These are phyloP conservation scores for Anguilla pacifica DNA, from an alignment of 2,797 vertebrate species.

Conservation along the genomic window DNA sequence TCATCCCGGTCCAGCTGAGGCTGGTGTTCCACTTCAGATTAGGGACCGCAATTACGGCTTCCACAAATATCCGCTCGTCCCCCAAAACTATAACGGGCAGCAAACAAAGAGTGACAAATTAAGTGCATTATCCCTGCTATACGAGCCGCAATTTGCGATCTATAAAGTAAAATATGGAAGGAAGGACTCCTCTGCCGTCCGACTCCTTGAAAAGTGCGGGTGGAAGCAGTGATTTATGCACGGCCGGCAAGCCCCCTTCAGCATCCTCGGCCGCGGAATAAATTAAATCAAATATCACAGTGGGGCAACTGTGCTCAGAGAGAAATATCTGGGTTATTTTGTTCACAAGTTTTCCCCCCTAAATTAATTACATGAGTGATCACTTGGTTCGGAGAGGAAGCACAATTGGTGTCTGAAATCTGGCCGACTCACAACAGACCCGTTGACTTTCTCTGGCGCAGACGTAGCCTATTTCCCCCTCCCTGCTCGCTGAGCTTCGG, in stretches of 20 bases:
- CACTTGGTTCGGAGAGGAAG: slow-evolving; percentile 70
- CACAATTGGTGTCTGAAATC: slow-evolving; percentile 56
- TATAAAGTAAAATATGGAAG: slow-evolving; percentile 35
- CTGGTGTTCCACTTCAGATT: not conserved
- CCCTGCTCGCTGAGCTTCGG: slow-evolving; percentile 46
- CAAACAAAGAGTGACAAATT: slow-evolving; percentile 26
- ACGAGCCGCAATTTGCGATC: slow-evolving; percentile 32
- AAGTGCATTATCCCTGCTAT: slow-evolving; percentile 25
- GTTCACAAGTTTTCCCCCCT: slow-evolving; percentile 62
- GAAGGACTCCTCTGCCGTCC: slow-evolving; percentile 28
- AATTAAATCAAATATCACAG: slow-evolving; percentile 69
- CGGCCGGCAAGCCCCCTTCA: slow-evolving; percentile 45
- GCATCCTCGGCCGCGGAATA: slow-evolving; percentile 53
- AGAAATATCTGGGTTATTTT: slow-evolving; percentile 68
- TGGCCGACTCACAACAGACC: slow-evolving; percentile 63
- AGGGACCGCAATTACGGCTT: slow-evolving; percentile 4
- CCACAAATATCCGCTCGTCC: not conserved
- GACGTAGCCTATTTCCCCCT: slow-evolving; percentile 58
- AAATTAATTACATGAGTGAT: slow-evolving; percentile 80
- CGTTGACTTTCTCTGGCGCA: slow-evolving; percentile 65
- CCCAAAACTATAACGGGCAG: slow-evolving; percentile 21
- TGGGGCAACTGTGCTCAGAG: slow-evolving; percentile 60
- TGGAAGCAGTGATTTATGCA: slow-evolving; percentile 55
- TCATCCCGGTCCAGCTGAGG: not conserved
- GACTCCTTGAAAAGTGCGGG: slow-evolving; percentile 44